Percentiles rank a stretch among this genome's conserved stretches.
These are phyloP conservation scores for Lutjanus campechanus DNA, from an alignment of 2,797 vertebrate species.

Conservation along the genomic window DNA sequence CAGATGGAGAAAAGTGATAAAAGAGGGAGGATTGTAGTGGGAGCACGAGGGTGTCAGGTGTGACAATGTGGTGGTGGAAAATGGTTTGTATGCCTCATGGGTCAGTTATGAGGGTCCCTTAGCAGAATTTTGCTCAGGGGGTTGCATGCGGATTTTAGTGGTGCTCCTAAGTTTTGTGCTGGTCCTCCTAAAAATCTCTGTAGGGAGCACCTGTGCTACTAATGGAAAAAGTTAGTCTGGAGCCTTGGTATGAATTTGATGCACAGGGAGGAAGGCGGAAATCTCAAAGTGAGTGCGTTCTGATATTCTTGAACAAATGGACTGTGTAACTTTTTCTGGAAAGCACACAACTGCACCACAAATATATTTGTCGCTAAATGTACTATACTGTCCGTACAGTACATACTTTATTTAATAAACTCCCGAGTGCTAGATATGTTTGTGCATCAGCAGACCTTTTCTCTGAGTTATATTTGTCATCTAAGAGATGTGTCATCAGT, in stretches of 20 bases:
- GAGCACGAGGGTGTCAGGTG: too few species aligned
- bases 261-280: not conserved
- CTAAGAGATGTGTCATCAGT: constrained; percentile 5
- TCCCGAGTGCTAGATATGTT: not conserved
- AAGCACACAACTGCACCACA: not conserved
- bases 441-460: constrained; percentile 15
- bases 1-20: too few species aligned
- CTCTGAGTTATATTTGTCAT: constrained; percentile 4
- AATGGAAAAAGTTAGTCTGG: too few species aligned
- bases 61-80: too few species aligned
- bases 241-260: not conserved
- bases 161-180: too few species aligned
- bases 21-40: too few species aligned
- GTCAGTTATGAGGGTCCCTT: too few species aligned
- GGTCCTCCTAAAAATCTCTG: too few species aligned
- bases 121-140: too few species aligned
- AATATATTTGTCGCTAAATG: not conserved
- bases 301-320: not conserved
- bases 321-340: not conserved
- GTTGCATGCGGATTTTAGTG: too few species aligned
- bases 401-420: not conserved
- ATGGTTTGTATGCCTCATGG: too few species aligned
- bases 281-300: not conserved
- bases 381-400: not conserved
- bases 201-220: too few species aligned